Evolutionary conservation across 2,113 vertebrate species (phyloP).

Genomic region (Morone chrysops): DNA sequence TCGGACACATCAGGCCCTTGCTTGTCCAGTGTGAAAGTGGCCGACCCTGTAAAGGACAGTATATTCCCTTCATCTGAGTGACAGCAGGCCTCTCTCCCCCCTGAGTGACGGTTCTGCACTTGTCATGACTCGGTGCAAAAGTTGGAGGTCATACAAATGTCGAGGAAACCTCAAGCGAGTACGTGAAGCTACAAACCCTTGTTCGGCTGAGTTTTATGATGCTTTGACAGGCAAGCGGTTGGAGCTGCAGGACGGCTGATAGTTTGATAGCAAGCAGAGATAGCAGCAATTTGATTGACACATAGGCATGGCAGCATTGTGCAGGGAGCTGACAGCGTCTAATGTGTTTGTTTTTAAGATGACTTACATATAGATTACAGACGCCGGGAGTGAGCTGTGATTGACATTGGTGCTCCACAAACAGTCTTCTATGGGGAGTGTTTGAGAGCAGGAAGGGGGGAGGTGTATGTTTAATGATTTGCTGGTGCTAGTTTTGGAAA

Average conservation of each 20-base stretch:
- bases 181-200: neutral
- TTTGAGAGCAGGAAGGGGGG: constrained; percentile 7
- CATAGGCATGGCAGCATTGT: constrained; percentile 13
- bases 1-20: constrained; percentile 21
- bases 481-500: constrained; percentile 27
- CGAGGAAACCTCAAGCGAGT: constrained; percentile 23
- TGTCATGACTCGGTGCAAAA: constrained; percentile 12
- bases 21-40: constrained; percentile 3
- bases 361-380: constrained; percentile 69
- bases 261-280: constrained; percentile 28
- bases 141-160: constrained; percentile 40
- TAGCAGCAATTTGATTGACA: constrained; percentile 51
- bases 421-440: constrained; percentile 18
- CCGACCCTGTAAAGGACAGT: neutral
- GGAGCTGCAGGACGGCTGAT: constrained; percentile 33
- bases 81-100: constrained; percentile 1
- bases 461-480: constrained; percentile 22
- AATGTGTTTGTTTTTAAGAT: constrained; percentile 59
- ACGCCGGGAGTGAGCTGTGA: constrained; percentile 38
- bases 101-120: neutral
- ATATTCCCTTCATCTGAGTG: constrained; percentile 7
- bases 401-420: constrained; percentile 56
- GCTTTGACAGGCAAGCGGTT: constrained; percentile 43
- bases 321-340: constrained; percentile 43
- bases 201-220: neutral